These are phyloP conservation scores for Herpailurus yagouaroundi DNA, from an alignment of 2,113 vertebrate genomes.

Conservation along the genomic window DNA sequence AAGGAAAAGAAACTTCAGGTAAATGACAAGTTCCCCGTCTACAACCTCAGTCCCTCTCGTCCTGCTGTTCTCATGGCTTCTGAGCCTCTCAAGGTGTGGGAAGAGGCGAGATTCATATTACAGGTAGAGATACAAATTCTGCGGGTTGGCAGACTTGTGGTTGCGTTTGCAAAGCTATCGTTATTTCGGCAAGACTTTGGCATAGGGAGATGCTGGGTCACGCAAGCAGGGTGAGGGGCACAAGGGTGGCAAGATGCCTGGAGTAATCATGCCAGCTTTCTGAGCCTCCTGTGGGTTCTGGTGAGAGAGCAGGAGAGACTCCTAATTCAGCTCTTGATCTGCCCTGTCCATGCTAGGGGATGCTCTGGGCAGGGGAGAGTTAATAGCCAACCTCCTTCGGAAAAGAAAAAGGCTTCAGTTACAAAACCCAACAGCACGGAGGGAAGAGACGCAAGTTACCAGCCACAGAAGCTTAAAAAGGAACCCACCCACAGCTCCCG, in stretches of 20 bases:
- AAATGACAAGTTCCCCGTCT: not conserved
- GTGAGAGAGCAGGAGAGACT: not conserved
- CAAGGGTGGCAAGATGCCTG: not conserved
- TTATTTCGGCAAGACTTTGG: not conserved
- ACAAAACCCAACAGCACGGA: constrained; percentile 69
- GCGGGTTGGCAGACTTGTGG: not conserved
- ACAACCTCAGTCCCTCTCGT: not conserved
- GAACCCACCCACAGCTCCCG: constrained; percentile 81
- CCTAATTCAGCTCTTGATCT: not conserved
- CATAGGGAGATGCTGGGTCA: not conserved
- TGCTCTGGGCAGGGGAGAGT: constrained; percentile 68
- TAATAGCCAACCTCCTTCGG: constrained; percentile 73
- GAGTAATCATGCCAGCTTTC: not conserved
- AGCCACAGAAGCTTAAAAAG: constrained; percentile 81
- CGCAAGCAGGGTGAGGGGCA: not conserved
- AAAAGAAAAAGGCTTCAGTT: constrained; percentile 68
- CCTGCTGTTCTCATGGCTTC: not conserved
- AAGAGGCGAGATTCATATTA: not conserved
- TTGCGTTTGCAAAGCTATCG: not conserved
- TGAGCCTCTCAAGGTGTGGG: not conserved
- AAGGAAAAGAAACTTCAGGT: not conserved
- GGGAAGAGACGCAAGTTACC: constrained; percentile 71
- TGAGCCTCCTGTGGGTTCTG: not conserved
- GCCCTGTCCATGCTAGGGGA: not conserved
- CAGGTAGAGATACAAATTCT: not conserved